phyloP scores from a whole-genome alignment of 2,113 vertebrate genomes.

The Chionomys nivalis region DNA sequence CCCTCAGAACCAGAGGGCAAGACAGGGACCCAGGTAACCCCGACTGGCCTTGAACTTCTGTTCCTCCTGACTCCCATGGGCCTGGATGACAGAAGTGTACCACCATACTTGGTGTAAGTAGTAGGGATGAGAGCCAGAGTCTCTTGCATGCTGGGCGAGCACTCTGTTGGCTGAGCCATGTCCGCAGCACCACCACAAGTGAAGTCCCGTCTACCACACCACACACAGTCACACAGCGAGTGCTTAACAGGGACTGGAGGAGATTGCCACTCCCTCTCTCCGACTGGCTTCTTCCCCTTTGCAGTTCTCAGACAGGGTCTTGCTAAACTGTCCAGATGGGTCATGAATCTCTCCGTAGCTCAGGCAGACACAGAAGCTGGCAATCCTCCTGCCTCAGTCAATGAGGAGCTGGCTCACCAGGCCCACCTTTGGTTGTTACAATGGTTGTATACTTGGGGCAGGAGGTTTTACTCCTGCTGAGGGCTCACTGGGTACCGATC shows the following conservation, averaged over 20 bases:
- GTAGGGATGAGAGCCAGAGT: too few species aligned
- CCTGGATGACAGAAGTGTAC: too few species aligned
- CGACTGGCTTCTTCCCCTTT: neutral
- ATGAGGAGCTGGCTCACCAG: neutral
- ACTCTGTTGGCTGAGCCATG: too few species aligned
- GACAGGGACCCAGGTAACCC: neutral
- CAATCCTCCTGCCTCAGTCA: neutral
- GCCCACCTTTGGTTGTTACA: neutral
- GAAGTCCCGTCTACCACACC: too few species aligned
- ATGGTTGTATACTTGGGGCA: neutral
- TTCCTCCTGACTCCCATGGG: neutral
- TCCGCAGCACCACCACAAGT: neutral
- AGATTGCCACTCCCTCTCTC: neutral
- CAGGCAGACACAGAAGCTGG: neutral
- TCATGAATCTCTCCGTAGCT: neutral
- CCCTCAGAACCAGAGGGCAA: neutral
- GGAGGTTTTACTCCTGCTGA: neutral
- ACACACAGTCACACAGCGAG: neutral
- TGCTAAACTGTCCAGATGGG: neutral
- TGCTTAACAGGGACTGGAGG: neutral
- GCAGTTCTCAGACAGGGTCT: neutral
- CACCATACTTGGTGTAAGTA: neutral
- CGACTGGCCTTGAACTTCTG: neutral
- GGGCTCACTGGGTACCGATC: accelerated
- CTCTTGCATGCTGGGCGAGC: neutral